These are phyloP conservation scores for Parauchenoglanis punctatus DNA, from an alignment of 2,797 vertebrate species.

Conservation along the genomic window DNA sequence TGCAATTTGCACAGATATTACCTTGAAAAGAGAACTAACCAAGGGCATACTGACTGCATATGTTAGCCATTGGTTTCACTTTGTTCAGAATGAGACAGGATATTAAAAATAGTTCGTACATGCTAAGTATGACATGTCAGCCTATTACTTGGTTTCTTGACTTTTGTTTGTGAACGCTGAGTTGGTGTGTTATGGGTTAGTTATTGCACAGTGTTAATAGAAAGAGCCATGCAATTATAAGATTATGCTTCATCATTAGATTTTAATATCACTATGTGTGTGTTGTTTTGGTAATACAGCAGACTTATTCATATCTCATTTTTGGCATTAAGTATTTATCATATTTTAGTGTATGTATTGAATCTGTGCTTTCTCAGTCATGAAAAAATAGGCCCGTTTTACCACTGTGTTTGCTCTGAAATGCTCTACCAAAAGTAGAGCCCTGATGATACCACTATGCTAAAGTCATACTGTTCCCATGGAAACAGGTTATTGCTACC, in stretches of 20 bases:
- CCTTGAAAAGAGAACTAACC: background rate
- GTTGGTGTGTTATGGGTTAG: background rate
- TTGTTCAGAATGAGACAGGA: background rate
- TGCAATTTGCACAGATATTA: background rate
- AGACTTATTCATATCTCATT: background rate
- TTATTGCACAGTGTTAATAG: background rate
- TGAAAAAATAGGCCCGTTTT: constrained; percentile 24
- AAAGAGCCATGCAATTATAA: background rate
- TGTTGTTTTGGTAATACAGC: background rate
- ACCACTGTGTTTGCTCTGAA: constrained; percentile 44
- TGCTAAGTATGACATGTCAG: no score
- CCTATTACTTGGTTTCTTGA: no score
- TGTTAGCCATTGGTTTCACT: background rate
- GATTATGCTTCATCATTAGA: background rate
- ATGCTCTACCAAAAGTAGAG: constrained; percentile 56
- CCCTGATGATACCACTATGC: constrained; percentile 44
- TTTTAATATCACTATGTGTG: background rate
- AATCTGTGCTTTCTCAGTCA: constrained; percentile 17
- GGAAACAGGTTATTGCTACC: constrained; percentile 58
- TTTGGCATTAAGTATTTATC: background rate
- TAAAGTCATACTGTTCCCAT: constrained; percentile 56
- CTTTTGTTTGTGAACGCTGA: background rate
- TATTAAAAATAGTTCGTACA: background rate
- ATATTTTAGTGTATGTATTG: background rate
- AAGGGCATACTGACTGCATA: background rate